Conservation (phyloP, 1,140 invertebrate genomes). For the Paralvinella palmiformis region DNA sequence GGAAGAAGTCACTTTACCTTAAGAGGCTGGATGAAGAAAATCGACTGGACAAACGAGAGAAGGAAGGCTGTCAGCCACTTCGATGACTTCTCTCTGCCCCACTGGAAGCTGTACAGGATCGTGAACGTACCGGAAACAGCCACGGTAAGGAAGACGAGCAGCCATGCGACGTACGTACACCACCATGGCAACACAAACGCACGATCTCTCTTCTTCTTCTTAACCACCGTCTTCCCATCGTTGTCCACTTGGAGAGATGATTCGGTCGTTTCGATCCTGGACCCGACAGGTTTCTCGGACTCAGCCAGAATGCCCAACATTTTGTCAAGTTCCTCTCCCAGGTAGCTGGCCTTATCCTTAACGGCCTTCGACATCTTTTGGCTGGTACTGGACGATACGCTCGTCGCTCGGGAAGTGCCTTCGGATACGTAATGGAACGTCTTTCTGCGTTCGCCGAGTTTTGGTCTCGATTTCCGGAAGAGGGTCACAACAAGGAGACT, state of each 20-base stretch:
- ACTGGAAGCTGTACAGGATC: constrained; percentile 36
- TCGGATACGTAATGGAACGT: too few species aligned
- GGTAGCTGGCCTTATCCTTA: too few species aligned
- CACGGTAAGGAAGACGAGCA: constrained; percentile 23
- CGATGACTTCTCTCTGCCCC: constrained; percentile 33
- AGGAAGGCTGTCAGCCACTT: constrained; percentile 38
- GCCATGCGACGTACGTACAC: constrained; percentile 30
- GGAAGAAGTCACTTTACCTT: too few species aligned
- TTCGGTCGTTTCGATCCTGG: too few species aligned
- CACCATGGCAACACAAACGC: constrained; percentile 26
- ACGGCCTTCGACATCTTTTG: constrained; percentile 3
- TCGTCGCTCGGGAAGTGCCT: constrained; percentile 16
- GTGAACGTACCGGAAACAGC: constrained; percentile 29
- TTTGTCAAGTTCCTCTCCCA: too few species aligned
- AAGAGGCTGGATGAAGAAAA: constrained; percentile 34
- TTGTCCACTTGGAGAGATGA: too few species aligned
- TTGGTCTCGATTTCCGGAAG: constrained; percentile 26
- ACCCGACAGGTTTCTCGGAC: too few species aligned
- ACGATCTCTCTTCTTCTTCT: too few species aligned
- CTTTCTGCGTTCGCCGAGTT: not conserved
- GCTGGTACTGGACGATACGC: constrained; percentile 8
- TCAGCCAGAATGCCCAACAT: too few species aligned
- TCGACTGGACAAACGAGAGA: constrained; percentile 33
- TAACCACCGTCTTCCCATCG: constrained; percentile 8
- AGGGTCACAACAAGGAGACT: constrained; percentile 26